These are phyloP conservation scores for Trichonephila inaurata DNA, from an alignment of 1,140 invertebrate genomes.

Conservation along the genomic window DNA sequence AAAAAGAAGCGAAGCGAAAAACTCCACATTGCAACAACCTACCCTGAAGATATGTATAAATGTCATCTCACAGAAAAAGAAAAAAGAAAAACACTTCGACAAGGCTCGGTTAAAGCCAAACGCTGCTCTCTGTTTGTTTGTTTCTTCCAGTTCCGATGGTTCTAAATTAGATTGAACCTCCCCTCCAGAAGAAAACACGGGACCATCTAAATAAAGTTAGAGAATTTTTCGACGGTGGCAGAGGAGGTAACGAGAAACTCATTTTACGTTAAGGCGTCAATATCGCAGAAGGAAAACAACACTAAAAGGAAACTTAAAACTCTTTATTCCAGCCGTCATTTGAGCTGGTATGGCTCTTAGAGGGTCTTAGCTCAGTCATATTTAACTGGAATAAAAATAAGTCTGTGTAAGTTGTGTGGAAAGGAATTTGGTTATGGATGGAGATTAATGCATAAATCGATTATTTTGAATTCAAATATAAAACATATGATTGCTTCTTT, in stretches of 20 bases:
- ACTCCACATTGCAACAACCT: conserved; percentile 1
- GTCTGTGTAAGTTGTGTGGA: not conserved
- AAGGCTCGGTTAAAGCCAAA: not conserved
- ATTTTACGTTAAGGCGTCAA: conserved; percentile 14
- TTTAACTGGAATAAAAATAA: not conserved
- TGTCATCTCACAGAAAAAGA: too few species aligned
- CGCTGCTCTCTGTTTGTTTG: not conserved
- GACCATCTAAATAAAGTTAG: not conserved
- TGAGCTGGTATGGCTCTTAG: not conserved
- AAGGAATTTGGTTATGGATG: not conserved
- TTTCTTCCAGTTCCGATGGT: not conserved
- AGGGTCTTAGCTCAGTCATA: not conserved
- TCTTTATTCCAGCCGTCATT: conserved; percentile 19
- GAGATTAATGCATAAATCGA: too few species aligned
- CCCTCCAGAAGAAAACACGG: not conserved
- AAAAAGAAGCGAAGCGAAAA: not conserved
- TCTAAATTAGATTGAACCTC: conserved; percentile 45
- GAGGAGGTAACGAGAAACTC: not conserved
- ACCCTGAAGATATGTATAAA: not conserved
- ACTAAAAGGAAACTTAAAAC: conserved; percentile 30
- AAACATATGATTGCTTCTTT: not conserved
- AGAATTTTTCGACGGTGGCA: not conserved
- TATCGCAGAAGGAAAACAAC: not conserved
- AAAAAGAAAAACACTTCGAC: not conserved
- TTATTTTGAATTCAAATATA: too few species aligned